A percentile compares a stretch with the other conserved stretches of the same genome.
Evolutionary conservation across 2,888 invertebrate species (phyloP).

Genomic region (Ophion ellenae): DNA sequence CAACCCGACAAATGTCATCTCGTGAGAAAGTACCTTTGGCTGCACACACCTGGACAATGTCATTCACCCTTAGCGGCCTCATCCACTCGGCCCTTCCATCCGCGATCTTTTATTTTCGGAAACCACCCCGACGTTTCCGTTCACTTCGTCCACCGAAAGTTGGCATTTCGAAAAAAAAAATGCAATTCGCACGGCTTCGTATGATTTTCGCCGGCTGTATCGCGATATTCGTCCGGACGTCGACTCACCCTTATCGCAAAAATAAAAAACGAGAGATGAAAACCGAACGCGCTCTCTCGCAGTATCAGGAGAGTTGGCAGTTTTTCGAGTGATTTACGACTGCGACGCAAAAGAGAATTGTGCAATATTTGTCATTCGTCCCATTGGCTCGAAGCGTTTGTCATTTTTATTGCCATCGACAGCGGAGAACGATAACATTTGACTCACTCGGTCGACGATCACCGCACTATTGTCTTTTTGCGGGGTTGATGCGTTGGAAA

Average conservation of each 20-base stretch:
- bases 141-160: not conserved
- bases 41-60: conserved; percentile 1
- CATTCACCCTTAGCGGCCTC: not conserved
- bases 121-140: not conserved
- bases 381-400: not conserved
- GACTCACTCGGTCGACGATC: not conserved
- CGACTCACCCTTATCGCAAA: conserved; percentile 35
- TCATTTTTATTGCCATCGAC: conserved; percentile 7
- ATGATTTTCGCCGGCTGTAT: conserved; percentile 34
- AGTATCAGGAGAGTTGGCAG: not conserved
- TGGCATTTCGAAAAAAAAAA: conserved; percentile 48
- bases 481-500: not conserved
- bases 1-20: conserved; percentile 58
- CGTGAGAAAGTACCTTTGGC: conserved; percentile 25
- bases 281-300: conserved; percentile 38
- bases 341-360: conserved; percentile 3
- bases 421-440: not conserved
- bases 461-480: conserved; percentile 6
- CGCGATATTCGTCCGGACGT: conserved; percentile 10
- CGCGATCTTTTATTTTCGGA: conserved; percentile 41
- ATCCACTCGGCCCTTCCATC: not conserved
- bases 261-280: conserved; percentile 50
- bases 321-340: conserved; percentile 44
- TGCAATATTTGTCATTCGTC: not conserved
- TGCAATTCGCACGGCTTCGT: conserved; percentile 2